Evolutionary conservation across 2,797 vertebrate genomes (phyloP).

Genomic region (Mus minutoides): DNA sequence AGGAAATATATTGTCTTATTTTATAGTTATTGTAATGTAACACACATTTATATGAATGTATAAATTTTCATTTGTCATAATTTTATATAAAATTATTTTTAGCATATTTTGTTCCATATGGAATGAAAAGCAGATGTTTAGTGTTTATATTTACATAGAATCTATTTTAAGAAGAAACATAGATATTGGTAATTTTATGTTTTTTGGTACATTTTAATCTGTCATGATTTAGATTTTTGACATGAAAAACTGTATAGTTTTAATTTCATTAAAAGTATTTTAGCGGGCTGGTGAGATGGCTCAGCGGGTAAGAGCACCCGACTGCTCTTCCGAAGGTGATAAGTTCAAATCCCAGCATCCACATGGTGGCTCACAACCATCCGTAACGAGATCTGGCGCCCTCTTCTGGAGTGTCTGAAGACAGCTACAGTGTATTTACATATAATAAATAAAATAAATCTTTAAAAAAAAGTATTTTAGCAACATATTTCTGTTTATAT

Average conservation of each 20-base stretch:
- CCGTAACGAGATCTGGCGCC: too few relatives aligned
- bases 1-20: background rate
- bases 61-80: background rate
- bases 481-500: background rate
- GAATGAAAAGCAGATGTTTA: background rate
- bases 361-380: too few relatives aligned
- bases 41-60: background rate
- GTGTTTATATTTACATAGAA: background rate
- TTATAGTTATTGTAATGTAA: background rate
- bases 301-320: too few relatives aligned
- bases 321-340: too few relatives aligned
- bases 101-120: background rate
- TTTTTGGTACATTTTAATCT: background rate
- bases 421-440: too few relatives aligned
- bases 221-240: background rate
- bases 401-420: too few relatives aligned
- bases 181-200: background rate
- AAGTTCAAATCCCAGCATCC: too few relatives aligned
- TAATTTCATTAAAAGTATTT: background rate
- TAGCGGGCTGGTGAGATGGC: too few relatives aligned
- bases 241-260: background rate
- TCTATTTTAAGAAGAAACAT: background rate
- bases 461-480: background rate
- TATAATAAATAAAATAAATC: too few relatives aligned
- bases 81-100: background rate